These are phyloP conservation scores for Drosophila siamana DNA, from an alignment of 2,888 invertebrate species.

Conservation along the genomic window DNA sequence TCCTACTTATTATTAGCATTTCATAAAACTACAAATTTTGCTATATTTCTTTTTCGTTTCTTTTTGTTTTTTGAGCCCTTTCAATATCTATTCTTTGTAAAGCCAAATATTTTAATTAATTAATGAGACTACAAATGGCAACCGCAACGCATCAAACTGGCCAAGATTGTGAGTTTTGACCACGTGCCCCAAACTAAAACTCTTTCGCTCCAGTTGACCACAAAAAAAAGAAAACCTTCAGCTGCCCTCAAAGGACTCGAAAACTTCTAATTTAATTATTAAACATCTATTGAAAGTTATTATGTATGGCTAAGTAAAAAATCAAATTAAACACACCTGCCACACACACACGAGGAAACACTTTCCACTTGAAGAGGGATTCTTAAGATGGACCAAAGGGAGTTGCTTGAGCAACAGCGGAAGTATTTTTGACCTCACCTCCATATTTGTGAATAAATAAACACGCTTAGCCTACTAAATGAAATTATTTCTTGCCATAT, in stretches of 20 bases:
- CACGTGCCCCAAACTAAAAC: slow-evolving; percentile 12
- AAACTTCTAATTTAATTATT: slow-evolving; percentile 72
- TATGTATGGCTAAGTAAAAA: slow-evolving; percentile 38
- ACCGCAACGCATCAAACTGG: slow-evolving; percentile 64
- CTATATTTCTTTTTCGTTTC: not conserved
- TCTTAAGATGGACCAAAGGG: not conserved
- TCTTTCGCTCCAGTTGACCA: not conserved
- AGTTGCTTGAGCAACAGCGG: slow-evolving; percentile 11
- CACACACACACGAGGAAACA: slow-evolving; percentile 11
- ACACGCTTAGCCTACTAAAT: no score
- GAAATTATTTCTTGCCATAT: no score
- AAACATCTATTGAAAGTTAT: slow-evolving; percentile 61
- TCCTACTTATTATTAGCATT: not conserved
- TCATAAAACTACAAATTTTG: not conserved
- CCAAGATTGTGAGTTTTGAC: slow-evolving; percentile 37
- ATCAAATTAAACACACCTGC: slow-evolving; percentile 14
- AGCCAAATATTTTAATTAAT: slow-evolving; percentile 58
- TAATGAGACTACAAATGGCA: slow-evolving; percentile 50
- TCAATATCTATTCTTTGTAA: no score
- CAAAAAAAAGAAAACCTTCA: no score
- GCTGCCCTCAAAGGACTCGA: slow-evolving; percentile 37
- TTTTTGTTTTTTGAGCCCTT: no score
- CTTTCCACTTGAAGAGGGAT: not conserved
- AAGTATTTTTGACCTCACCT: slow-evolving; percentile 20
- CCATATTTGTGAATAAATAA: no score